These are phyloP conservation scores for Nezara viridula DNA, from an alignment of 2,888 invertebrate species.

Conservation along the genomic window DNA sequence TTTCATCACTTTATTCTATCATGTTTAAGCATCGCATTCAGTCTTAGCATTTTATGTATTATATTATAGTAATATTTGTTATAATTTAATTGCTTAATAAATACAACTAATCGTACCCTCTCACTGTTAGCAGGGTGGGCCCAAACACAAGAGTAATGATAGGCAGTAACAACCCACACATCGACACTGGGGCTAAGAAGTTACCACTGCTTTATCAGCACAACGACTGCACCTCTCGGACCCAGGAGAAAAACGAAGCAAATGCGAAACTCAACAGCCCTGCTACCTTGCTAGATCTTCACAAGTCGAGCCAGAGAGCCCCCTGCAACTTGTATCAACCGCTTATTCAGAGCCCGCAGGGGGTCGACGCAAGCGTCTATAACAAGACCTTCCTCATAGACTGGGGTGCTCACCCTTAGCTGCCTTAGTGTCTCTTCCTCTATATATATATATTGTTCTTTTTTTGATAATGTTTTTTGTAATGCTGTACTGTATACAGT, in stretches of 20 bases:
- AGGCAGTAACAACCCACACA: slow-evolving; percentile 60
- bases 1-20: too few species aligned
- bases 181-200: slow-evolving; percentile 63
- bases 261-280: slow-evolving; percentile 65
- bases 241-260: slow-evolving; percentile 64
- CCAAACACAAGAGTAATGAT: slow-evolving; percentile 50
- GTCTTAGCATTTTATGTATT: neutral
- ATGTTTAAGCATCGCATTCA: too few species aligned
- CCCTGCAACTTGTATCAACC: slow-evolving; percentile 64
- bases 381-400: slow-evolving; percentile 56
- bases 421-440: neutral
- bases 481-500: slow-evolving; percentile 40
- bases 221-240: slow-evolving; percentile 62
- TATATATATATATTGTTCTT: neutral
- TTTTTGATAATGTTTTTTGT: slow-evolving; percentile 31
- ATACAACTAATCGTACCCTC: neutral
- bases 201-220: slow-evolving; percentile 65
- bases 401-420: slow-evolving; percentile 50
- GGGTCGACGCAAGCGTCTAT: slow-evolving; percentile 17
- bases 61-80: neutral
- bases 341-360: slow-evolving; percentile 45
- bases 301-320: slow-evolving; percentile 62
- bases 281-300: slow-evolving; percentile 62
- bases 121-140: slow-evolving; percentile 20
- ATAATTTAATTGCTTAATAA: neutral